Evolutionary conservation across 2,888 invertebrate genomes (phyloP).

Genomic region (Xylota sylvarum): DNA sequence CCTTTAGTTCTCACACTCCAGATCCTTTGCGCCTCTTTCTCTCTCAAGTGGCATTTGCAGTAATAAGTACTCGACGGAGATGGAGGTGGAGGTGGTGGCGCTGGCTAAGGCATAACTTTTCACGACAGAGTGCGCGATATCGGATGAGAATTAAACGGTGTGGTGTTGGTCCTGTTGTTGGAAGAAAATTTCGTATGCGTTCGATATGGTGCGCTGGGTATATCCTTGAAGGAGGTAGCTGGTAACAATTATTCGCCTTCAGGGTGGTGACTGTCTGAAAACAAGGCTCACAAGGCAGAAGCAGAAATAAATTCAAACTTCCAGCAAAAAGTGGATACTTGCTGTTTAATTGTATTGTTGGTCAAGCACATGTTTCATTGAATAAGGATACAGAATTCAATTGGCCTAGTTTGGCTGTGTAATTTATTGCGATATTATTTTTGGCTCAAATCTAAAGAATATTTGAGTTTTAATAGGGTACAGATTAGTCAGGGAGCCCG

Average conservation of each 20-base stretch:
- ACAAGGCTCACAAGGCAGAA: background rate
- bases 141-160: conserved; percentile 49
- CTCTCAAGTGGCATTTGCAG: conserved; percentile 43
- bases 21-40: conserved; percentile 26
- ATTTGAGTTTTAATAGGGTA: too few relatives aligned
- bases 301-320: background rate
- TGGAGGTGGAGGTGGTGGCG: conserved; percentile 15
- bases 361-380: conserved; percentile 16
- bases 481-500: too few relatives aligned
- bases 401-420: background rate
- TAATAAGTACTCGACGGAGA: conserved; percentile 37
- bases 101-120: conserved; percentile 66
- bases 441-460: too few relatives aligned
- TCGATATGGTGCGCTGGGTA: background rate
- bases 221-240: background rate
- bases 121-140: conserved; percentile 57
- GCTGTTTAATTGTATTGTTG: conserved; percentile 1
- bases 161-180: conserved; percentile 4
- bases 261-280: background rate
- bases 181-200: conserved; percentile 19
- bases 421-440: too few relatives aligned
- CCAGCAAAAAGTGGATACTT: background rate
- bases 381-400: background rate
- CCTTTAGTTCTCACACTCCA: conserved; percentile 11
- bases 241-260: background rate